Evolutionary conservation across 2,888 invertebrate species (phyloP).

Genomic region (Philereme transversata): DNA sequence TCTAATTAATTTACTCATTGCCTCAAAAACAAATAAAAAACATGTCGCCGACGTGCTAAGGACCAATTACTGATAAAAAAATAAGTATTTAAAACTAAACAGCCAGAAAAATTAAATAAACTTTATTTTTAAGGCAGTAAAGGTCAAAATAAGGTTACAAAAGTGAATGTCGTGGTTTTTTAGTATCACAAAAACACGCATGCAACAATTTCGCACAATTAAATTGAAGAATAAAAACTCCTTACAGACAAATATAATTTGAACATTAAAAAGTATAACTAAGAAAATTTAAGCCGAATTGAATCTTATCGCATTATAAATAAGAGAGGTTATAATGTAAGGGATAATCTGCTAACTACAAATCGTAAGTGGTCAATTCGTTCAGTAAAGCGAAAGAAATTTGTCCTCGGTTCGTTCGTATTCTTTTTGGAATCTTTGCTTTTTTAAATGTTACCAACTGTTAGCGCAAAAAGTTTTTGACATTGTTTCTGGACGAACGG

Average conservation of each 20-base stretch:
- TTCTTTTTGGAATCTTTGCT: constrained; percentile 44
- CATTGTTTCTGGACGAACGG: constrained; percentile 67
- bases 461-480: constrained; percentile 75
- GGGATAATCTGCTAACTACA: constrained; percentile 16
- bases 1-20: constrained; percentile 35
- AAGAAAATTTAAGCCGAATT: constrained; percentile 6
- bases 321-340: constrained; percentile 10
- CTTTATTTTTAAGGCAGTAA: constrained; percentile 13
- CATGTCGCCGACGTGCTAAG: constrained; percentile 39
- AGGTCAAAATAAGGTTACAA: neutral
- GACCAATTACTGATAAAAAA: constrained; percentile 47
- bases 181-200: constrained; percentile 61
- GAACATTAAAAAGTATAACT: constrained; percentile 3
- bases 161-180: constrained; percentile 9
- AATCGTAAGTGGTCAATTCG: constrained; percentile 40
- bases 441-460: constrained; percentile 60
- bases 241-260: constrained; percentile 45
- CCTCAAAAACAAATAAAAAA: constrained; percentile 36
- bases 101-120: neutral
- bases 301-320: neutral
- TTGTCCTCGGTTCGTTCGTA: constrained; percentile 66
- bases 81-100: constrained; percentile 18
- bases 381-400: constrained; percentile 77
- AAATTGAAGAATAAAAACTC: constrained; percentile 70
- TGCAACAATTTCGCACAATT: constrained; percentile 77